Evolutionary conservation across 2,888 invertebrate genomes (phyloP).

Genomic region (Heliothis peltigera): DNA sequence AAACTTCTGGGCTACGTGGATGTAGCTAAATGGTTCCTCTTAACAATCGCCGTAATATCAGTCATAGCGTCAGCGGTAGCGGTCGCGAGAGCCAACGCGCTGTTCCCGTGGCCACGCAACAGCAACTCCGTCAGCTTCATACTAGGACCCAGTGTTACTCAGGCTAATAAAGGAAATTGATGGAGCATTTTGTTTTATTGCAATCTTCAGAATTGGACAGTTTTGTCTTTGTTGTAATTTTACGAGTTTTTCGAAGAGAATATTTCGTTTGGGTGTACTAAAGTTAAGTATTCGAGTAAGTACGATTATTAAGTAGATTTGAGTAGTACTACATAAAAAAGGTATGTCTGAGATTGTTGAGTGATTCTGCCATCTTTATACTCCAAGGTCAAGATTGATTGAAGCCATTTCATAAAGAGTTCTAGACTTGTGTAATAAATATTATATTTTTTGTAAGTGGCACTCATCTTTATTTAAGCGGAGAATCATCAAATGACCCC

Average conservation of each 20-base stretch:
- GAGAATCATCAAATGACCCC: too few species aligned
- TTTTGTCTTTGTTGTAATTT: constrained; percentile 1
- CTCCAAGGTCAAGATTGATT: too few species aligned
- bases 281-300: neutral
- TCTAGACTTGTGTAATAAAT: too few species aligned
- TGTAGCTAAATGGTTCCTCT: constrained; percentile 80
- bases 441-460: too few species aligned
- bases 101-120: constrained; percentile 73
- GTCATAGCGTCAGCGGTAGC: constrained; percentile 61
- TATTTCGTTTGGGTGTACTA: neutral
- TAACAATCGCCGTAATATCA: constrained; percentile 72
- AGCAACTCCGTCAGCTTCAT: constrained; percentile 83
- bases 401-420: too few species aligned
- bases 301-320: neutral
- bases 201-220: neutral
- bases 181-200: constrained; percentile 43
- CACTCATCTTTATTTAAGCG: too few species aligned
- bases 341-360: too few species aligned
- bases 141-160: constrained; percentile 68
- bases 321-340: too few species aligned
- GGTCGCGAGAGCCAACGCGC: constrained; percentile 67
- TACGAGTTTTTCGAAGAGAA: neutral
- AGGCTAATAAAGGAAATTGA: constrained; percentile 76
- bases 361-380: too few species aligned
- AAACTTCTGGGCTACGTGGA: constrained; percentile 78